Evolutionary conservation across 2,797 vertebrate species (phyloP), one percentile per base, ranked within the genome.

Genomic region (Enteromius radiatus): DNA sequence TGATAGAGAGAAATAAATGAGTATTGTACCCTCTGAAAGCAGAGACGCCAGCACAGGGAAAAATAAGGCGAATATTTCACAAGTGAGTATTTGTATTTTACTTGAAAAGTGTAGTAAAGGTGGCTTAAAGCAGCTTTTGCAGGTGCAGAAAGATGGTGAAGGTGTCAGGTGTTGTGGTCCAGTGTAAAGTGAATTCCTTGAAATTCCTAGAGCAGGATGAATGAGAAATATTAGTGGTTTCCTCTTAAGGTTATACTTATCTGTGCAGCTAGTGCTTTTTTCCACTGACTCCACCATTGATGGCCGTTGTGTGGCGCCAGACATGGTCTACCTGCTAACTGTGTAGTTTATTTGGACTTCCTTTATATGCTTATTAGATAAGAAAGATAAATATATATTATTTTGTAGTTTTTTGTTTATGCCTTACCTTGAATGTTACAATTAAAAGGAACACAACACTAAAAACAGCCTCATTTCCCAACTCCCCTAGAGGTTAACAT

Each of bases 1-100:
- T 74, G 77, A 84, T 47, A 14, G 31, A 65, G 23, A 61, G 52
- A 84, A 73, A 67, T 41, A 74, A 65, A 73, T 70, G 64, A n/a
- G 3, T 75, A 59, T 49, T 76, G 71, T 45, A 54, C 79, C 19
- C 65, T 64, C 67, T 76, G 67, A 52, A 79, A 70, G 31, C 11
- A 49, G 17, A 17, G 1, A 3, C 7, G 5, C 19, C 38, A 41
- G 5, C 65, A 23, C 21, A 14, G 23, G 4, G 56, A 15, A 61
- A 26, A 61, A 61, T 61, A 61, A 28, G 56, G 2, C 15, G 4
- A 61, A 26, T n/a, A 6, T 59, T 59, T 26, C 5, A 59, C 56
- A 59, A 26, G 56, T 59, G 56, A 26, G 23, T 21, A 43, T 23
- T 43, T 49, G 6, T 33, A 64, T 45, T 65, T 65, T 17, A 65